phyloP scores from a whole-genome alignment of 2,113 vertebrate genomes.

The Lonchura striata region DNA sequence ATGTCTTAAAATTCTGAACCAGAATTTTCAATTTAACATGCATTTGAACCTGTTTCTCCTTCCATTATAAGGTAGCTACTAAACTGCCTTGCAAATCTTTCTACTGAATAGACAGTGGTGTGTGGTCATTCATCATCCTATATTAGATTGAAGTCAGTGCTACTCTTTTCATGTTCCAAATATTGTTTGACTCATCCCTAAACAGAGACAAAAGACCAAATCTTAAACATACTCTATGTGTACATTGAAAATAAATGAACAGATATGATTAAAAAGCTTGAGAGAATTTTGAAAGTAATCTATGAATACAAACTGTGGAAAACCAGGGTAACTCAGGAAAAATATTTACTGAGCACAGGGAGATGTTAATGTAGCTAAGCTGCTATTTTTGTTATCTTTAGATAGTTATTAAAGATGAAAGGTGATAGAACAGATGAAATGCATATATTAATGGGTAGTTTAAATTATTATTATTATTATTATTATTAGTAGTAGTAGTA shows the following conservation, averaged over 20 bases:
- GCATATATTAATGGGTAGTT: neutral
- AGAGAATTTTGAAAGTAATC: neutral
- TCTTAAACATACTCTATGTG: neutral
- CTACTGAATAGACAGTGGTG: neutral
- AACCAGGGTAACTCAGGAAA: neutral
- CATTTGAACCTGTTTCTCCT: neutral
- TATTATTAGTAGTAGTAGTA: too few relatives aligned
- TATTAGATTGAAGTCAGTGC: neutral
- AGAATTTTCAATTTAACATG: neutral
- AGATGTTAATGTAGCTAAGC: neutral
- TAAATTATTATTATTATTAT: too few relatives aligned
- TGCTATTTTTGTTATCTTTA: neutral
- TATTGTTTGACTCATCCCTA: neutral
- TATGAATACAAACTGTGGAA: neutral
- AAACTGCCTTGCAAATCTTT: neutral
- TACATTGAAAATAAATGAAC: neutral
- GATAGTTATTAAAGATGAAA: neutral
- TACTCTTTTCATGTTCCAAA: neutral
- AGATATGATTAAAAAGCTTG: neutral
- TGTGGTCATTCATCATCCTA: neutral
- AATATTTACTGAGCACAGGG: neutral
- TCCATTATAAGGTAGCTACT: neutral
- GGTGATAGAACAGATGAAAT: neutral
- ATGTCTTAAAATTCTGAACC: neutral
- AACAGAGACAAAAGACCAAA: neutral